A percentile compares a stretch with the other conserved stretches of the same genome.
These are phyloP conservation scores for Xanthia icteritia DNA, from an alignment of 2,888 invertebrate genomes.

Conservation along the genomic window DNA sequence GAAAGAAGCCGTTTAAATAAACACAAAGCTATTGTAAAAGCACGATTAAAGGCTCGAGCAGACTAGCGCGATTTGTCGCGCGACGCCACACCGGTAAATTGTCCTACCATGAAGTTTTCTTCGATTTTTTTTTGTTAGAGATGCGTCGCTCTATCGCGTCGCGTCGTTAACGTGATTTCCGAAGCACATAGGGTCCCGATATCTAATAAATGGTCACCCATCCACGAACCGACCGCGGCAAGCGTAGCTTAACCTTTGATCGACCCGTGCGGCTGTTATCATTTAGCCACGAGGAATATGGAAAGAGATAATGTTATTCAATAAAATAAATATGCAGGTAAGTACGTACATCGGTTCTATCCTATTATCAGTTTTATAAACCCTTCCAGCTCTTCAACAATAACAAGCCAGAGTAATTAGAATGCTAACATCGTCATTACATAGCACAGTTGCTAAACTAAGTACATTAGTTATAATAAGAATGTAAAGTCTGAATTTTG, in stretches of 20 bases:
- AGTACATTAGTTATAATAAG: slow-evolving; percentile 30
- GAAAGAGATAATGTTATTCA: not conserved
- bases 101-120: too few species aligned
- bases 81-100: too few species aligned
- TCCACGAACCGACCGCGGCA: not conserved
- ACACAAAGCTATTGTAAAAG: too few species aligned
- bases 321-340: not conserved
- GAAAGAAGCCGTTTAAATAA: too few species aligned
- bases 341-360: not conserved
- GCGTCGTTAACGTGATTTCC: too few species aligned
- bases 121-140: too few species aligned
- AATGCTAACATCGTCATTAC: slow-evolving; percentile 29
- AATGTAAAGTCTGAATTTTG: slow-evolving; percentile 41
- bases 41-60: too few species aligned
- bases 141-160: too few species aligned
- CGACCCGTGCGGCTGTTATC: not conserved
- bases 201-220: not conserved
- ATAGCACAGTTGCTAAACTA: slow-evolving; percentile 31
- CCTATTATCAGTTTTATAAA: not conserved
- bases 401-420: slow-evolving; percentile 20
- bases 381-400: not conserved
- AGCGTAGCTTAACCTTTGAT: not conserved
- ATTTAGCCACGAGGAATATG: not conserved
- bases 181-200: too few species aligned
- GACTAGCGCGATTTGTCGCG: too few species aligned